Base-by-base conservation (phyloP, 37 sponge, comb jelly and placozoan species). In the Trichoplax adhaerens region DNA sequence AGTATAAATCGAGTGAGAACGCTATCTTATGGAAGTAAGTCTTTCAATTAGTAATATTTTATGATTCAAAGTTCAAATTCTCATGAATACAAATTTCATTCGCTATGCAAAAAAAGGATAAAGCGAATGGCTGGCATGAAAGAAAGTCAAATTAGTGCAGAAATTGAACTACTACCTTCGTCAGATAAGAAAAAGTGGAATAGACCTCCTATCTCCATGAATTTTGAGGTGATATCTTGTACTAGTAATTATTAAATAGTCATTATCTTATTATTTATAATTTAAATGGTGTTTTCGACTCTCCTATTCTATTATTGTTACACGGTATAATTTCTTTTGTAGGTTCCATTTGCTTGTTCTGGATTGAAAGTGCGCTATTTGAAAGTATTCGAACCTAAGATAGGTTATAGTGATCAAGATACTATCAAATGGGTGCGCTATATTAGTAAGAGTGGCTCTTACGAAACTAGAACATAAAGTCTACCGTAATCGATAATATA, bases 401-500 rank as follows among this genome's bases (percentile, higher is more conserved):
- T 94, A 62, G 89, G 89, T 79, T 94, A 89, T 85, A 85, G 86
- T 65, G 95, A 94, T 61, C 95, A 89, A 55, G 95, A 94, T 54
- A 90, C 89, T 48, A 83, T 89, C 8, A 94, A 94, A 65, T 94
- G 95, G 95, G 95, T 94, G 1, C 80, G 95, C 5, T 94, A 94
- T 84, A 88, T 94, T 64, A 83, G 90, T 53, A 86, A 85, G 78
- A 89, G 90, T 74, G 95, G 95, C 0, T 87, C 84, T 50, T 94
- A 94, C 71, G 95, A 94, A 68, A 94, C 89, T 3, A 64, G 93
- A 5, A 74, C 83, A 59, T 83, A 89, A 72, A 29, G 29, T 29
- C 29, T 29, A 29, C 29, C 29, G 29, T 29, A 29, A 29, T 29
- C 29, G 29, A 29, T 29, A 29, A 29, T 29, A 29, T 29, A 29